These are phyloP conservation scores for Chamaea fasciata DNA, from an alignment of 2,113 vertebrate genomes.

Conservation along the genomic window DNA sequence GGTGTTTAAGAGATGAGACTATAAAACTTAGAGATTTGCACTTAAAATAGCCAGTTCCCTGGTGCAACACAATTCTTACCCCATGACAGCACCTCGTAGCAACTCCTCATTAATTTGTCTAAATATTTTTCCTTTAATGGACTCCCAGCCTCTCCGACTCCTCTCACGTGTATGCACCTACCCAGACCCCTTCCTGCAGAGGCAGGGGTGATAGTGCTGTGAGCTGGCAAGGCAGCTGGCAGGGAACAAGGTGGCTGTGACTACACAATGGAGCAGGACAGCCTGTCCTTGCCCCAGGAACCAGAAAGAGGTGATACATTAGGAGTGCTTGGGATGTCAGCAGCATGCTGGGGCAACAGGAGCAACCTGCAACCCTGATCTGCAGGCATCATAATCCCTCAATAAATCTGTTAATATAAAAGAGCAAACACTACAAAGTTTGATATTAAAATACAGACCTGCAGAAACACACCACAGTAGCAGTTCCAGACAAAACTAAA, in stretches of 20 bases:
- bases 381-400: not conserved
- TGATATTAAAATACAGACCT: not conserved
- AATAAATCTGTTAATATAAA: not conserved
- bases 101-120: not conserved
- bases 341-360: not conserved
- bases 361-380: not conserved
- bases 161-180: not conserved
- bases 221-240: not conserved
- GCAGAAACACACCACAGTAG: not conserved
- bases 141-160: rapidly evolving
- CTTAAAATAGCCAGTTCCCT: not conserved
- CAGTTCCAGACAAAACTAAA: not conserved
- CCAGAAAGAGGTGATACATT: not conserved
- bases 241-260: not conserved
- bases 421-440: not conserved
- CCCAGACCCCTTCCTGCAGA: not conserved
- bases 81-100: rapidly evolving
- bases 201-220: not conserved
- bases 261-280: not conserved
- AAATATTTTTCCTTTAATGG: not conserved
- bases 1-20: not conserved
- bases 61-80: not conserved
- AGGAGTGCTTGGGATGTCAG: not conserved
- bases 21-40: not conserved
- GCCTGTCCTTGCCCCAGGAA: not conserved